Conservation (phyloP, 2,113 vertebrate species). For the Callaeas wilsoni region DNA sequence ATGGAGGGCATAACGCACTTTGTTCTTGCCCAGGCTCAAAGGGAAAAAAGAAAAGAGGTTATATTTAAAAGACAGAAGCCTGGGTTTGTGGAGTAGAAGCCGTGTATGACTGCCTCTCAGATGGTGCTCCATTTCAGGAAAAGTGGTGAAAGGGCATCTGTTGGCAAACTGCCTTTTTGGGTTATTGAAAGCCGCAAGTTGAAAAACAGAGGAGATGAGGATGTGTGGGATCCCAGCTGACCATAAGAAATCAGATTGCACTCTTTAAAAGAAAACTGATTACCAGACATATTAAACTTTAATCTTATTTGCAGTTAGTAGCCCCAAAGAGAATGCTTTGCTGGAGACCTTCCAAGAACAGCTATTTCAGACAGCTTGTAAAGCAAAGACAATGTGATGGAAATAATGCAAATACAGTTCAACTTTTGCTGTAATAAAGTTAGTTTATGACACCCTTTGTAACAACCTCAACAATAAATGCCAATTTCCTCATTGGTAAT, state of each 20-base stretch:
- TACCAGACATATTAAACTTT: slow-evolving; percentile 55
- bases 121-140: background rate
- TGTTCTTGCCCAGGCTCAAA: background rate
- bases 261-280: slow-evolving; percentile 53
- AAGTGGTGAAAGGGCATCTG: slow-evolving; percentile 14
- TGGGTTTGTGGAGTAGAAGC: background rate
- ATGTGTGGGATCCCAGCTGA: slow-evolving; percentile 24
- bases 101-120: background rate
- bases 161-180: slow-evolving; percentile 8
- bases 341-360: slow-evolving; percentile 44
- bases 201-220: background rate
- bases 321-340: slow-evolving; percentile 49
- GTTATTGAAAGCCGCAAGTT: slow-evolving; percentile 1
- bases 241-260: slow-evolving; percentile 39
- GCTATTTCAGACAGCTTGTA: slow-evolving; percentile 43
- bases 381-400: background rate
- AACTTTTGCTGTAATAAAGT: slow-evolving; percentile 7
- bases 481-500: background rate
- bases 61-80: background rate
- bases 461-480: background rate
- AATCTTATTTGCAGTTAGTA: slow-evolving; percentile 59
- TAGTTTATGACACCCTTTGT: background rate
- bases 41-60: background rate
- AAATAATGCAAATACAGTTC: slow-evolving; percentile 27
- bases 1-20: background rate